Base-by-base conservation (phyloP, 1,140 invertebrate genomes). In the Lineus longissimus region DNA sequence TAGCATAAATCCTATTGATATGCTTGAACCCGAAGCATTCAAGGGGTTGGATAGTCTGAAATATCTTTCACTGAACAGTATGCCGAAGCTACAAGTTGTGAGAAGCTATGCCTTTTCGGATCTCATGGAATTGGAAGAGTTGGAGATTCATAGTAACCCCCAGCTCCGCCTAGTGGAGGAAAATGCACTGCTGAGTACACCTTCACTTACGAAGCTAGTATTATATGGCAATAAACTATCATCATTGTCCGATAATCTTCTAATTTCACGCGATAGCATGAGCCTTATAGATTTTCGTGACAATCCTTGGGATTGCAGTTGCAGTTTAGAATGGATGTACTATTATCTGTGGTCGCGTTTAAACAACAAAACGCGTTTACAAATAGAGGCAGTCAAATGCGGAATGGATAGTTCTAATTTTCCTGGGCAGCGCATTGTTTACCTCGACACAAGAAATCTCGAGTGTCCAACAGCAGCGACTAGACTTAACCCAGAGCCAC, bases 41-140 rank as follows among this genome's bases (percentile, higher is more conserved):
- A 51, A 51, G n/a, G 19, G 9, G 6, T 51, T 51, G 19, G 47
- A 51, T 51, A 19, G 47, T n/a, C 47, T 51, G 6, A 19, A 27
- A 9, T 27, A 23, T 19, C 47, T 51, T 4, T n/a, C 9, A 6
- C 19, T 27, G 47, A 51, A 51, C 47, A n/a, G 25, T n/a, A 23
- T 19, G 19, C 47, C 47, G 47, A 19, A 27, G n/a, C n/a, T 51
- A 27, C n/a, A 51, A 27, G 47, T 51, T n/a, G 47, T 51, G 6
- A 6, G 47, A 27, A 51, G 25, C 47, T 51, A 51, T n/a, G 47
- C 47, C 9, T 51, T 51, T n/a, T 51, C 47, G 19, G 47, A 51
- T 19, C 25, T 51, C 19, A n/a, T 51, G 4, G 19, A 23, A 27
- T 27, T 51, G 9, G 47, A 51, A n/a, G 47, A 51, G n/a, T n/a